phyloP scores from a whole-genome alignment of 1,140 invertebrate species.

The Rhysida immarginata region DNA sequence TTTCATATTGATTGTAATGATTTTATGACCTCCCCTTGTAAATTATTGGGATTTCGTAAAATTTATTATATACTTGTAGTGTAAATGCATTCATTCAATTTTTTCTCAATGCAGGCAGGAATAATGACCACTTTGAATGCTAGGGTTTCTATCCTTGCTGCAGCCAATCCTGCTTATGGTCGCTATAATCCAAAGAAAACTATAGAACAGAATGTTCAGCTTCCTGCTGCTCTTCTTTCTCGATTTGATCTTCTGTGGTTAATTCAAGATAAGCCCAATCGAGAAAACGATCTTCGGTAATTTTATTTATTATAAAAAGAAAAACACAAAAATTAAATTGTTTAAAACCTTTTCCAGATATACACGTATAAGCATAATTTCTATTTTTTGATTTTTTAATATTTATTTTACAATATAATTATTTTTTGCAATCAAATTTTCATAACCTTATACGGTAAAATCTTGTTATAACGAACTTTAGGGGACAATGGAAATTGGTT shows the following conservation, averaged over 20 bases:
- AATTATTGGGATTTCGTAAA: no score
- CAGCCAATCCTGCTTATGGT: slow-evolving; percentile 97
- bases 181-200: slow-evolving; percentile 90
- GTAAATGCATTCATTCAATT: no score
- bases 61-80: no score
- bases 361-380: background rate
- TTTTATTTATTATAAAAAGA: slow-evolving; percentile 2
- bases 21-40: no score
- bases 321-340: background rate
- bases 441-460: no score
- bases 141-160: slow-evolving; percentile 90
- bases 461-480: no score
- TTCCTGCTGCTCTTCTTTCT: slow-evolving; percentile 94
- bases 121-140: slow-evolving; percentile 97
- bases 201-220: slow-evolving; percentile 93
- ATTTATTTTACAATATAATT: no score
- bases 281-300: slow-evolving; percentile 74
- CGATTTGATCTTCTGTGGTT: slow-evolving; percentile 97
- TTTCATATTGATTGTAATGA: no score
- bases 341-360: slow-evolving; percentile 5
- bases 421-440: no score
- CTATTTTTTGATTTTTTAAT: no score
- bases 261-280: slow-evolving; percentile 85
- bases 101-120: slow-evolving; percentile 74
- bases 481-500: no score